phyloP scores from a whole-genome alignment of 2,113 vertebrate genomes.

The Asarcornis scutulata region DNA sequence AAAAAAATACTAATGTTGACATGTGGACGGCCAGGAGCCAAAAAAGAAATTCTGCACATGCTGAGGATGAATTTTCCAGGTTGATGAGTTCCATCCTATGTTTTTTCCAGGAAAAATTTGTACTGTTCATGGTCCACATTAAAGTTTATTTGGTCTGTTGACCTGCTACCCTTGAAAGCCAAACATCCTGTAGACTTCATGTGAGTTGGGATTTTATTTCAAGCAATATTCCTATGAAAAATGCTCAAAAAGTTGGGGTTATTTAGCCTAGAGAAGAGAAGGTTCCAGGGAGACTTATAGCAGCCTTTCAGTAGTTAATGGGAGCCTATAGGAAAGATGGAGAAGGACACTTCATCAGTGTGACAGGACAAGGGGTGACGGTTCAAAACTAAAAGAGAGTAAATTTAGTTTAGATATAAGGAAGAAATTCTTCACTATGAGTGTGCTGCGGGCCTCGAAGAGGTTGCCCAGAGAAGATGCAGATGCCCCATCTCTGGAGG shows the following conservation, averaged over 20 bases:
- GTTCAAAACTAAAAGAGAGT: neutral
- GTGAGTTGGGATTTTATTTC: neutral
- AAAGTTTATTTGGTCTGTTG: conserved; percentile 6
- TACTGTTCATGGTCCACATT: neutral
- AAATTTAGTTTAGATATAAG: neutral
- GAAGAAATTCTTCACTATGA: neutral
- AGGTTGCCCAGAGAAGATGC: neutral
- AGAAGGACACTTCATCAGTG: neutral
- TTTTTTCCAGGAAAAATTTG: conserved; percentile 19
- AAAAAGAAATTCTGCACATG: neutral
- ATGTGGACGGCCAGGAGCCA: neutral
- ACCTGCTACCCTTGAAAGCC: neutral
- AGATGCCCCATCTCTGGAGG: neutral
- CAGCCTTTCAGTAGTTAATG: neutral
- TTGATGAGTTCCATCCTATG: neutral
- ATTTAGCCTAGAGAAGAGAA: neutral
- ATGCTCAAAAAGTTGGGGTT: neutral
- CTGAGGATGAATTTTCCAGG: neutral
- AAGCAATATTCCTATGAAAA: neutral
- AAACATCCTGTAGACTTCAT: neutral
- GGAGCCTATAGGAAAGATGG: neutral
- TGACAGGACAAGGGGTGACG: neutral
- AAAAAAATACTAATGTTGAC: neutral
- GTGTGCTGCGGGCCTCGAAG: neutral
- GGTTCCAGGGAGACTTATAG: neutral